Evolutionary conservation across 2,888 invertebrate genomes (phyloP).

Genomic region (Blastobasis adustella): DNA sequence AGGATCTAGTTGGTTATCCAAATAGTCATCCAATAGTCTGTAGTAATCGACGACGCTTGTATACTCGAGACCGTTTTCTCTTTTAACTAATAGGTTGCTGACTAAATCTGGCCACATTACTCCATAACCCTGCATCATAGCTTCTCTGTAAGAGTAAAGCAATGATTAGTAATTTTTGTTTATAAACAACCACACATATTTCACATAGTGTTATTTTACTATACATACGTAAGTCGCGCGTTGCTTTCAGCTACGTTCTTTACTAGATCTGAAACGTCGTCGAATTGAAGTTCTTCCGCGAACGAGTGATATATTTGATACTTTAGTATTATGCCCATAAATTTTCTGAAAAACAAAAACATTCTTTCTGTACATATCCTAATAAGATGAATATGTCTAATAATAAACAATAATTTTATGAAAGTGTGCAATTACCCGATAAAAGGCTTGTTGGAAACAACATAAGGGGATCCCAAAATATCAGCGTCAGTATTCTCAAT

Average conservation of each 20-base stretch:
- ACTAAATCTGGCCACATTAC: constrained; percentile 65
- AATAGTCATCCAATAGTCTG: constrained; percentile 68
- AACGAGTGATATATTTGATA: constrained; percentile 73
- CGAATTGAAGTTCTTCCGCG: constrained; percentile 59
- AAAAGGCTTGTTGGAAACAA: constrained; percentile 71
- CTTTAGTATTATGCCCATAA: constrained; percentile 71
- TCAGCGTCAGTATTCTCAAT: constrained; percentile 62
- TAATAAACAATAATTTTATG: neutral
- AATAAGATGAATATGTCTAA: neutral
- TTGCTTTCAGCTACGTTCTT: constrained; percentile 53
- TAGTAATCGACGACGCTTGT: constrained; percentile 73
- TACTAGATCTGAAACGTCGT: constrained; percentile 53
- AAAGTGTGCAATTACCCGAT: constrained; percentile 51
- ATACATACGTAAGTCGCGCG: constrained; percentile 55
- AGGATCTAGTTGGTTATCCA: constrained; percentile 64
- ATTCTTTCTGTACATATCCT: no score
- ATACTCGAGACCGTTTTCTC: constrained; percentile 63
- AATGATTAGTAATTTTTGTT: no score
- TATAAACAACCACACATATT: no score
- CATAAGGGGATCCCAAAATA: constrained; percentile 65
- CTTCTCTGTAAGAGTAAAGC: constrained; percentile 35
- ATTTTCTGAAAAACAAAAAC: constrained; percentile 59
- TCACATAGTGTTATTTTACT: neutral
- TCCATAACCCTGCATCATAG: constrained; percentile 62
- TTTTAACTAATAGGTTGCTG: constrained; percentile 59